phyloP scores from a whole-genome alignment of 2,113 vertebrate species.

The Paralichthys olivaceus region DNA sequence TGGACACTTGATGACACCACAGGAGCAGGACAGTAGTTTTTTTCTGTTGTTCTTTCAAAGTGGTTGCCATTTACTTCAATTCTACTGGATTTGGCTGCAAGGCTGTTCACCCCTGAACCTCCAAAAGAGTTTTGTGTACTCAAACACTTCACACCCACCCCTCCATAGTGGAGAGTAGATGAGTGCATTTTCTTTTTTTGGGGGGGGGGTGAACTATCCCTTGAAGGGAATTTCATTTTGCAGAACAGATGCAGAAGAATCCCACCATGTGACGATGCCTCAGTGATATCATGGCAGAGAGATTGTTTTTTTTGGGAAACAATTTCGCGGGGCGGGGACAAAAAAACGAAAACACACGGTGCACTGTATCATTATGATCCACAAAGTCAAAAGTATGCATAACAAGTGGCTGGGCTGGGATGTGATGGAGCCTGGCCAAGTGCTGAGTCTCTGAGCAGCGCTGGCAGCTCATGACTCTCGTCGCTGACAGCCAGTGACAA shows the following conservation, averaged over 20 bases:
- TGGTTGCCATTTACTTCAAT: too few relatives aligned
- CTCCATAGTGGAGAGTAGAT: too few relatives aligned
- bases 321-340: not conserved
- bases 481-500: conserved; percentile 66
- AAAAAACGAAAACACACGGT: conserved; percentile 1
- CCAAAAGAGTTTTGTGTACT: too few relatives aligned
- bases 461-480: conserved; percentile 31
- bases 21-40: too few relatives aligned
- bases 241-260: not conserved
- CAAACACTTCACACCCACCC: too few relatives aligned
- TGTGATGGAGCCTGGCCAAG: conserved; percentile 34
- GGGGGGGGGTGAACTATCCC: too few relatives aligned
- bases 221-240: too few relatives aligned
- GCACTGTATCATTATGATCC: not conserved
- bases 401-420: conserved; percentile 34
- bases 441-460: conserved; percentile 40
- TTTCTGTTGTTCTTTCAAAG: too few relatives aligned
- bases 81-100: too few relatives aligned
- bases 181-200: too few relatives aligned
- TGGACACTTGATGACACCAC: too few relatives aligned
- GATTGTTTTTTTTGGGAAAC: not conserved
- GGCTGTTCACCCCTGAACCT: too few relatives aligned
- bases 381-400: conserved; percentile 12
- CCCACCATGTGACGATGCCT: not conserved
- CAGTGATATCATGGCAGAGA: not conserved